Percentiles rank a stretch among this genome's conserved stretches.
Evolutionary conservation across 2,888 invertebrate genomes (phyloP).

Genomic region (Patella pellucida): DNA sequence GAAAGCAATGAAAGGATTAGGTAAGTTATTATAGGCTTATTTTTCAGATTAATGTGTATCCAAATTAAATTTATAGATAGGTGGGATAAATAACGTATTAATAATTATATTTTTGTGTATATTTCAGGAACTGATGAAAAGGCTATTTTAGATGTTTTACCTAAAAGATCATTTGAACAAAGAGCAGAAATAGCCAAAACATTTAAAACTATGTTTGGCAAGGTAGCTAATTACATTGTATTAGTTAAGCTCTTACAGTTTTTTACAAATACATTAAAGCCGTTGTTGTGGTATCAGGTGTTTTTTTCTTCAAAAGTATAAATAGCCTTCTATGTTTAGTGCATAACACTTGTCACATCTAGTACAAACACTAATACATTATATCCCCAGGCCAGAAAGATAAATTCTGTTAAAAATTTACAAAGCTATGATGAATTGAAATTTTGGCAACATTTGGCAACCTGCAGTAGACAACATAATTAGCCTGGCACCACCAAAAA

Average conservation of each 20-base stretch:
- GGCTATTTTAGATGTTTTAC: slow-evolving; percentile 67
- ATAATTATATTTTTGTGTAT: background rate
- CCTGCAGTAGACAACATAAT: too few species aligned
- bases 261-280: too few species aligned
- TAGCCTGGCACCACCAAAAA: too few species aligned
- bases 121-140: slow-evolving; percentile 68
- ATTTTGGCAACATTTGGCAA: too few species aligned
- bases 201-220: slow-evolving; percentile 71
- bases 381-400: too few species aligned
- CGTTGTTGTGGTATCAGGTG: background rate
- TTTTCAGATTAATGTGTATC: background rate
- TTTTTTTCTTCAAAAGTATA: background rate
- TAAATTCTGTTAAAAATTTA: too few species aligned
- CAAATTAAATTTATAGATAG: too few species aligned
- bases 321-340: too few species aligned
- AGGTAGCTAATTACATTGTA: slow-evolving; percentile 48
- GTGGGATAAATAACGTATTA: background rate
- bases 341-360: too few species aligned
- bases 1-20: slow-evolving; percentile 72
- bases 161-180: slow-evolving; percentile 65
- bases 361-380: too few species aligned
- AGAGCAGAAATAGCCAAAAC: slow-evolving; percentile 61
- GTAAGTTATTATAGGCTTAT: slow-evolving; percentile 44
- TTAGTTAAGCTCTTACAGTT: too few species aligned
- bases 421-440: too few species aligned